phyloP scores from a whole-genome alignment of 2,888 invertebrate species.

The Heteropelma amictum region DNA sequence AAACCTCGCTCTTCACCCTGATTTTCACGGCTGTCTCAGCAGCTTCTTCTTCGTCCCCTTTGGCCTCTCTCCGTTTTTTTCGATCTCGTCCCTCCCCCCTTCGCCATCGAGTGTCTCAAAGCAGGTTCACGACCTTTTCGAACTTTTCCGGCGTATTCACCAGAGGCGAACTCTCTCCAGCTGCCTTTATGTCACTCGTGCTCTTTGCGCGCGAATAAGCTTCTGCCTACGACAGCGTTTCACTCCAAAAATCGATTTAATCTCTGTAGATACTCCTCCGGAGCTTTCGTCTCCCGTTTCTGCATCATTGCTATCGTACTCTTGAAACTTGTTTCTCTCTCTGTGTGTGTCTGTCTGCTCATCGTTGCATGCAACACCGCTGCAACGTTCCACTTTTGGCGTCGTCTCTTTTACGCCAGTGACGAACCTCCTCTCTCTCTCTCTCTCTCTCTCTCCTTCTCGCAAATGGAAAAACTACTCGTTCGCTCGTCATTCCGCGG shows the following conservation, averaged over 20 bases:
- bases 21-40: too few relatives aligned
- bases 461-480: constrained; percentile 20
- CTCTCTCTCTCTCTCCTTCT: not conserved
- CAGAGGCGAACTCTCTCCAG: not conserved
- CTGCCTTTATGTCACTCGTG: not conserved
- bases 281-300: not conserved
- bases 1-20: too few relatives aligned
- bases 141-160: not conserved
- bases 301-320: not conserved
- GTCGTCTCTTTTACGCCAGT: constrained; percentile 19
- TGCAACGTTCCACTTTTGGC: constrained; percentile 31
- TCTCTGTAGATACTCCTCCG: not conserved
- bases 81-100: not conserved
- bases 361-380: too few relatives aligned
- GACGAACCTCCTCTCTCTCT: too few relatives aligned
- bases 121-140: constrained; percentile 29
- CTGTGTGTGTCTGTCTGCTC: too few relatives aligned
- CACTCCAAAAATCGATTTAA: constrained; percentile 5
- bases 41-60: too few relatives aligned
- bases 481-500: not conserved
- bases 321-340: too few relatives aligned
- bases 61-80: too few relatives aligned
- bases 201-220: not conserved
- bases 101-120: not conserved
- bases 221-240: not conserved